These are phyloP conservation scores for Tragulus kanchil DNA, from an alignment of 2,113 vertebrate genomes.

Conservation along the genomic window DNA sequence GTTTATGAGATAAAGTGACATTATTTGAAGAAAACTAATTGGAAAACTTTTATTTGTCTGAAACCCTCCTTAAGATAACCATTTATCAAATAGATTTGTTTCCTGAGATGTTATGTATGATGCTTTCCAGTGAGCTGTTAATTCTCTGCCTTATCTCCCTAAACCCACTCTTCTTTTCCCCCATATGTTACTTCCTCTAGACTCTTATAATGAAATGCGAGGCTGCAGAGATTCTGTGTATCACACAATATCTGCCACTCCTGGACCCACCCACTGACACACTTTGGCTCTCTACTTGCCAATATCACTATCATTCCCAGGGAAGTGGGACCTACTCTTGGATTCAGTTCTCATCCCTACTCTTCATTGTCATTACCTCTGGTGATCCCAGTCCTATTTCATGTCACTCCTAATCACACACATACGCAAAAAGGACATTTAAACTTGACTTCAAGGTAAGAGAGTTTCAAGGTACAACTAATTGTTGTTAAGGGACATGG, in stretches of 20 bases:
- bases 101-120: constrained; percentile 57
- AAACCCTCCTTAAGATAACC: constrained; percentile 65
- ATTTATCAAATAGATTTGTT: constrained; percentile 70
- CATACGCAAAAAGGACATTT: background rate
- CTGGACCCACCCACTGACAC: too few relatives aligned
- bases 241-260: background rate
- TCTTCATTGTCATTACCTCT: background rate
- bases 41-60: constrained; percentile 74
- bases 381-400: background rate
- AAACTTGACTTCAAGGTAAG: constrained; percentile 45
- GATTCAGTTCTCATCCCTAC: background rate
- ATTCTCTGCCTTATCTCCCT: constrained; percentile 69
- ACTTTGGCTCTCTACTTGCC: background rate
- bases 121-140: constrained; percentile 41
- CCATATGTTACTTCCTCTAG: constrained; percentile 60
- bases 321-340: background rate
- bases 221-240: background rate
- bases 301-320: accelerated
- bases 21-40: constrained; percentile 75
- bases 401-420: background rate
- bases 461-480: constrained; percentile 25
- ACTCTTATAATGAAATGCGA: constrained; percentile 52
- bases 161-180: constrained; percentile 51
- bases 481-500: background rate
- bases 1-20: constrained; percentile 58